Evolutionary conservation across 2,797 vertebrate species (phyloP).

Genomic region (Hippoglossus hippoglossus): DNA sequence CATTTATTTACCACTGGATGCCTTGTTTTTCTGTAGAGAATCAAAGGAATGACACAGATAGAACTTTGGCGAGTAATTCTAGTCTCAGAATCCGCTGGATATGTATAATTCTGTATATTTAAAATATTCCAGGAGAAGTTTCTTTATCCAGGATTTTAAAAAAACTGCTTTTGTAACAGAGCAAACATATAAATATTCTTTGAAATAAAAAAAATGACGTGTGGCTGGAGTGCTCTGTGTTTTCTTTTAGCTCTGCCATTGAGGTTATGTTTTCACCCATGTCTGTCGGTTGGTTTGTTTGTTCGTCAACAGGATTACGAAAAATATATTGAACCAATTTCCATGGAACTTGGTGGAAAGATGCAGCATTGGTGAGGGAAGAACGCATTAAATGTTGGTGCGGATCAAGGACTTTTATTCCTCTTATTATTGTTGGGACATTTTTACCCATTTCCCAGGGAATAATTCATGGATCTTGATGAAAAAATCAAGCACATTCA

Average conservation of each 20-base stretch:
- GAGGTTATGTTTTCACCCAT: no score
- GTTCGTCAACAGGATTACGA: no score
- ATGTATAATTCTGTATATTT: slow-evolving; percentile 83
- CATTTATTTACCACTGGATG: slow-evolving; percentile 85
- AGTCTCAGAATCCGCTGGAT: slow-evolving; percentile 84
- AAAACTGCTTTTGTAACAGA: slow-evolving; percentile 84
- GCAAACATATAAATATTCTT: slow-evolving; percentile 82
- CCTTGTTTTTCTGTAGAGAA: slow-evolving; percentile 81
- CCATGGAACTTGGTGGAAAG: no score
- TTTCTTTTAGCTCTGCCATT: not conserved
- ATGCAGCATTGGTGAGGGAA: no score
- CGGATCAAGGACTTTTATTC: no score
- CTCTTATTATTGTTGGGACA: no score
- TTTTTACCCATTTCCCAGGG: no score
- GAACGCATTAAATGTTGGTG: no score
- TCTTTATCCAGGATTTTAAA: slow-evolving; percentile 72
- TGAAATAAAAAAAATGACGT: slow-evolving; percentile 71
- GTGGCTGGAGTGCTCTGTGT: slow-evolving; percentile 2
- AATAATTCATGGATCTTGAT: no score
- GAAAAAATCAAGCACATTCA: no score
- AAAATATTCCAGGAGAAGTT: slow-evolving; percentile 75
- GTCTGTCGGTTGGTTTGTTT: no score
- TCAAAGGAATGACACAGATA: slow-evolving; percentile 47
- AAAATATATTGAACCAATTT: no score
- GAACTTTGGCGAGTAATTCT: slow-evolving; percentile 61